Percentiles rank a stretch among this genome's conserved stretches.
These are phyloP conservation scores for silkworm (Bombyx mori) DNA, from an alignment of 1,140 invertebrate species.

Conservation along the genomic window ASM3026992v2 NC_085109.1:8454001-8454500, in stretches of 20 bases:
- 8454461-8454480: too few species aligned
- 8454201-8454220: conserved; percentile 48
- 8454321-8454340: background rate
- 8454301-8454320: too few species aligned
- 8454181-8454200: conserved; percentile 58
- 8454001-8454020: conserved; percentile 20
- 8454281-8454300: too few species aligned
- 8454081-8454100: conserved; percentile 64
- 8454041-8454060: conserved; percentile 10
- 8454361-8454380: background rate
- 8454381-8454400: too few species aligned
- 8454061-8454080: conserved; percentile 37
- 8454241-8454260: too few species aligned
- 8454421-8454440: too few species aligned
- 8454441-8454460: too few species aligned
- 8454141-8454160: conserved; percentile 32
- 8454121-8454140: conserved; percentile 64
- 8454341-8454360: background rate
- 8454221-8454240: background rate
- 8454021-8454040: conserved; percentile 10
- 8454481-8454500: too few species aligned
- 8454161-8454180: conserved; percentile 10
- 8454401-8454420: too few species aligned
- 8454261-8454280: too few species aligned
- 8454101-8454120: conserved; percentile 18